Conservation (phyloP, 64 coral and sea anemone genomes). For the Porites australiensis region DNA sequence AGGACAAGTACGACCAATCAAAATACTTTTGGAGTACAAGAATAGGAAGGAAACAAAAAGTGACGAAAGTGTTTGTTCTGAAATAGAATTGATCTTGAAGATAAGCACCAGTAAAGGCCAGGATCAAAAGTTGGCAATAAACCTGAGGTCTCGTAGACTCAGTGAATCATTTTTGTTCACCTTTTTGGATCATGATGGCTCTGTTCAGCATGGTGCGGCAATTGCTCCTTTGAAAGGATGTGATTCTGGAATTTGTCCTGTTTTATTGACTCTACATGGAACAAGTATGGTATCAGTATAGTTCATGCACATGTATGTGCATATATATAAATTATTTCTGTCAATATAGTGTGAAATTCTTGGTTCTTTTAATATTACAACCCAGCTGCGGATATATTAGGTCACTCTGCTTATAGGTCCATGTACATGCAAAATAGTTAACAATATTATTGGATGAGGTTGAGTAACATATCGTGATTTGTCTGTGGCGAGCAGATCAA, state of each 20-base stretch:
- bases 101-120: conserved; percentile 65
- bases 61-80: conserved; percentile 3
- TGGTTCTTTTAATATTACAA: no score
- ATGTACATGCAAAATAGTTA: no score
- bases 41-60: conserved; percentile 7
- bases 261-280: conserved; percentile 93
- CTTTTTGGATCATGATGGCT: conserved; percentile 97
- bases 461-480: no score
- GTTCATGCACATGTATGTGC: no score
- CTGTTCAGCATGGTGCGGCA: conserved; percentile 89
- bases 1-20: conserved; percentile 84
- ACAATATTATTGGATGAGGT: no score
- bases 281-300: conserved; percentile 74
- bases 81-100: conserved; percentile 59
- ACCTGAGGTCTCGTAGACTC: conserved; percentile 75
- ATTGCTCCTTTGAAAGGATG: conserved; percentile 77
- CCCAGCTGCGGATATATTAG: no score
- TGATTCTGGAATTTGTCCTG: conserved; percentile 62
- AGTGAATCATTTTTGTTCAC: conserved; percentile 95
- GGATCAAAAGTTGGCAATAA: conserved; percentile 64
- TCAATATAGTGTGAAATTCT: no score
- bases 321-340: no score
- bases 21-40: conserved; percentile 72
- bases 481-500: no score
- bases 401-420: no score